Base-by-base conservation (phyloP, 2,113 vertebrate species). In the Smithornis capensis region DNA sequence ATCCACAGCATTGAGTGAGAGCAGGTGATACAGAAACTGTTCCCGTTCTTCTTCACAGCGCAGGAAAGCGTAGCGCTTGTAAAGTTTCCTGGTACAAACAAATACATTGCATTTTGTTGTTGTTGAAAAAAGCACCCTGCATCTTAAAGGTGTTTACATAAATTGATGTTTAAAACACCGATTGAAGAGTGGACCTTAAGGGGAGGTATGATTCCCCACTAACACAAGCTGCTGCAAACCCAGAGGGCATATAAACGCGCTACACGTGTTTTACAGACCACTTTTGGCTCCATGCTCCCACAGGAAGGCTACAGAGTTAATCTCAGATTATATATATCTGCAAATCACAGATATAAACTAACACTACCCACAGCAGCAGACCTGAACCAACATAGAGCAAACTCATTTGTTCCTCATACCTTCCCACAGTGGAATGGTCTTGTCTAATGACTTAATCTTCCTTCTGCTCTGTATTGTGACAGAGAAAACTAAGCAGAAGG, bases 1-100 rank as follows among this genome's bases (percentile, higher is more conserved):
- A 97, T 99, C 99, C 97, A 99, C 99, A 2, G 99, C 98, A 18
- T 99, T 99, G 91, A 99, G 98, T 2, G 99, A 99, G 19, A 99
- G 98, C 42, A 99, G 98, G 96, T 99, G 99, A 97, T 98, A 99
- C 12, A 99, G 98, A 85, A 99, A 99, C 97, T 99, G 99, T 19
- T 99, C 99, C 86, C 99, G 98, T 94, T 99, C 99, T 77, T 99
- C 99, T 79, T 99, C 99, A 25, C 99, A 99, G 28, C 99, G 98
- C 60, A 99, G 98, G 95, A 99, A 99, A 40, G 99, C 99, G 0
- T 99, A 99, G 28, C 98, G 98, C 95, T 99, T 99, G 91, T 99
- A 99, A 62, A 99, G 97, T 86, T 99, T 99, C 98, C 99, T 99
- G 97, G 42, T 64, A 83, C 78, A 62, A 89, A 83, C 38, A 87